phyloP scores from a whole-genome alignment of 2,888 invertebrate genomes.

The Orchesella flavescens region DNA sequence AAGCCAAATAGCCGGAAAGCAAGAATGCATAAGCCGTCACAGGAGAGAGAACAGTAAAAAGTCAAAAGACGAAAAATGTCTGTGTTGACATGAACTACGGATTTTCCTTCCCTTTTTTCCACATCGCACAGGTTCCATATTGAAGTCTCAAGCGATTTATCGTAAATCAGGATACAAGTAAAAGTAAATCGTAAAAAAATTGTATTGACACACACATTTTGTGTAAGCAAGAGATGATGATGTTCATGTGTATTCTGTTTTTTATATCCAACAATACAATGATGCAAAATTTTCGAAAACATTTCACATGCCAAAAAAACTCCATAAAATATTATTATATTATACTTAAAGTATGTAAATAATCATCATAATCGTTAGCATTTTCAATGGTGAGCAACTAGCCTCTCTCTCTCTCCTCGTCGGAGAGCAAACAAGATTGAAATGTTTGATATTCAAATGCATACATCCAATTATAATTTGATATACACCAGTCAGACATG shows the following conservation, averaged over 20 bases:
- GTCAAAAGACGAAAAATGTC: conserved; percentile 35
- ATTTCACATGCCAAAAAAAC: too few relatives aligned
- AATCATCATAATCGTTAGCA: not conserved
- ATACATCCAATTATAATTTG: conserved; percentile 62
- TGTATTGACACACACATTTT: too few relatives aligned
- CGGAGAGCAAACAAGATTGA: conserved; percentile 55
- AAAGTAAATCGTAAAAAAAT: too few relatives aligned
- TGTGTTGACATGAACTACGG: conserved; percentile 35
- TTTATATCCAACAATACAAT: too few relatives aligned
- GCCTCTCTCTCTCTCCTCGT: too few relatives aligned
- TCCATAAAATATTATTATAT: too few relatives aligned
- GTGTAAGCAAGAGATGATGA: conserved; percentile 18
- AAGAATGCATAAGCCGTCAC: conserved; percentile 49
- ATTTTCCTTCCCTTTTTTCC: not conserved
- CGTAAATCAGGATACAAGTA: conserved; percentile 30
- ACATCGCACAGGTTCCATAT: conserved; percentile 11
- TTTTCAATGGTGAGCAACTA: too few relatives aligned
- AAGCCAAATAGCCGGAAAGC: conserved; percentile 50
- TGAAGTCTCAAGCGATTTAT: not conserved
- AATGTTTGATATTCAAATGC: conserved; percentile 61
- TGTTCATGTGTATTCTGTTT: too few relatives aligned
- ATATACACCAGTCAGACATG: conserved; percentile 63
- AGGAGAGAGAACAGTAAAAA: conserved; percentile 32
- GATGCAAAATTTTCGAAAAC: too few relatives aligned
- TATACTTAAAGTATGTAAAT: not conserved